These are phyloP conservation scores for Drosophila varians DNA, from an alignment of 1,140 invertebrate genomes.

Conservation along the genomic window DNA sequence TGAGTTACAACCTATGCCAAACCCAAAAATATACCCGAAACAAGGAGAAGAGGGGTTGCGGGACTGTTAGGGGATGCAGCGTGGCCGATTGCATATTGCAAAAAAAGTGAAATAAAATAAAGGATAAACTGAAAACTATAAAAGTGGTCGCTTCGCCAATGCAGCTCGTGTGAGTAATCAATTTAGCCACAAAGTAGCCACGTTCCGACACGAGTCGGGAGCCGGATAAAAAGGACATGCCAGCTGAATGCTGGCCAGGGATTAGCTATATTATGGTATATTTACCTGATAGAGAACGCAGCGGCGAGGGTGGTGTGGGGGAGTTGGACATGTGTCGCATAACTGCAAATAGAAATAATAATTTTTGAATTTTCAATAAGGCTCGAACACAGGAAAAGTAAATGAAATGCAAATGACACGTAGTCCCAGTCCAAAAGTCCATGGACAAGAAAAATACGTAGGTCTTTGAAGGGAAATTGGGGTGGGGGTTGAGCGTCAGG, in stretches of 20 bases:
- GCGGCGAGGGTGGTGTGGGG: slow-evolving; percentile 77
- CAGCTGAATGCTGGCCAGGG: slow-evolving; percentile 65
- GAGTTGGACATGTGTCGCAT: slow-evolving; percentile 81
- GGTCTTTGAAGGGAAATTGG: neutral
- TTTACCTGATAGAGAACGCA: slow-evolving; percentile 80
- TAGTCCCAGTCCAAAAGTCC: slow-evolving; percentile 24
- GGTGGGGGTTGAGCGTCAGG: neutral
- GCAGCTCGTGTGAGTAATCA: slow-evolving; percentile 74
- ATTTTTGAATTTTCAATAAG: slow-evolving; percentile 32
- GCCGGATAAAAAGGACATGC: slow-evolving; percentile 53
- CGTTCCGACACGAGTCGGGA: slow-evolving; percentile 57
- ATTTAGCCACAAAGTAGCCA: slow-evolving; percentile 80
- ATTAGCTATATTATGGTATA: slow-evolving; percentile 48
- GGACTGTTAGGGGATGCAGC: slow-evolving; percentile 11
- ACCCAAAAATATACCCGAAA: slow-evolving; percentile 26
- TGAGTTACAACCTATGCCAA: slow-evolving; percentile 34
- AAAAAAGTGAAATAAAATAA: neutral
- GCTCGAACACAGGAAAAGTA: neutral
- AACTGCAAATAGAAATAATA: slow-evolving; percentile 66
- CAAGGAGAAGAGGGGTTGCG: slow-evolving; percentile 17
- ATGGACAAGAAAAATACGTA: slow-evolving; percentile 2
- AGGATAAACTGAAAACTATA: slow-evolving; percentile 32
- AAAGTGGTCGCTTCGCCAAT: slow-evolving; percentile 34
- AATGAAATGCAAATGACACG: slow-evolving; percentile 70
- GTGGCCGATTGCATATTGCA: slow-evolving; percentile 41